Conservation (phyloP, 2,113 vertebrate genomes). For the Gorsachius goisagi region DNA sequence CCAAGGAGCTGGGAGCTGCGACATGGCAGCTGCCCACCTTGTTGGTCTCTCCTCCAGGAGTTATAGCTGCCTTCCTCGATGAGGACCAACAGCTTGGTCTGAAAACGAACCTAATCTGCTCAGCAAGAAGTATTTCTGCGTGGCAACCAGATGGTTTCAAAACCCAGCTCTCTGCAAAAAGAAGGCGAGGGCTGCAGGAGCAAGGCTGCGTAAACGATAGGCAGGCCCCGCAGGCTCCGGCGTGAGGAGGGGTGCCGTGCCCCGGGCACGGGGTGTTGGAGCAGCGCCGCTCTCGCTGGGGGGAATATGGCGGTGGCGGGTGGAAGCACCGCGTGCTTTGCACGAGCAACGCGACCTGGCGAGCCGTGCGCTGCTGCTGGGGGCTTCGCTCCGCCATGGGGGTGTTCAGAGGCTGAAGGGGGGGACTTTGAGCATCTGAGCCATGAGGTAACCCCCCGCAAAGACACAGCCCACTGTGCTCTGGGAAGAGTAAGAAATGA, state of each 20-base stretch:
- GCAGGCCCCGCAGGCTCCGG: background rate
- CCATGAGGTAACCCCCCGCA: background rate
- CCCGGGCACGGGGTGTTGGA: background rate
- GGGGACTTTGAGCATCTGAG: background rate
- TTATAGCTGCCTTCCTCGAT: background rate
- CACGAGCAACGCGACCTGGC: background rate
- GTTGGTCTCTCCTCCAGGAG: background rate
- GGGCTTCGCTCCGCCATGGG: rapidly evolving
- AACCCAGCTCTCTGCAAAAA: background rate
- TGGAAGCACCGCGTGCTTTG: background rate
- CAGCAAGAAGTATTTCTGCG: background rate
- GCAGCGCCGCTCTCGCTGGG: rapidly evolving
- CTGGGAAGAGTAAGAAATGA: rapidly evolving
- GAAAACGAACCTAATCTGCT: background rate
- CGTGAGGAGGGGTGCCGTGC: background rate
- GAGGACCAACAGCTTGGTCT: background rate
- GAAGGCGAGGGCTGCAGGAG: background rate
- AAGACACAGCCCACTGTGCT: background rate
- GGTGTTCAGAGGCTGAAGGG: rapidly evolving
- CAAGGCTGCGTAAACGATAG: background rate
- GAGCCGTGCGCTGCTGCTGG: background rate
- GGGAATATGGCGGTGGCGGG: background rate
- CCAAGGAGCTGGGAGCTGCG: background rate
- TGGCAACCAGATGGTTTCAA: background rate
- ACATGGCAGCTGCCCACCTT: background rate